A percentile compares a stretch with the other conserved stretches of the same genome.
phyloP scores from a whole-genome alignment of 2,797 vertebrate genomes.

The Nothura maculosa region DNA sequence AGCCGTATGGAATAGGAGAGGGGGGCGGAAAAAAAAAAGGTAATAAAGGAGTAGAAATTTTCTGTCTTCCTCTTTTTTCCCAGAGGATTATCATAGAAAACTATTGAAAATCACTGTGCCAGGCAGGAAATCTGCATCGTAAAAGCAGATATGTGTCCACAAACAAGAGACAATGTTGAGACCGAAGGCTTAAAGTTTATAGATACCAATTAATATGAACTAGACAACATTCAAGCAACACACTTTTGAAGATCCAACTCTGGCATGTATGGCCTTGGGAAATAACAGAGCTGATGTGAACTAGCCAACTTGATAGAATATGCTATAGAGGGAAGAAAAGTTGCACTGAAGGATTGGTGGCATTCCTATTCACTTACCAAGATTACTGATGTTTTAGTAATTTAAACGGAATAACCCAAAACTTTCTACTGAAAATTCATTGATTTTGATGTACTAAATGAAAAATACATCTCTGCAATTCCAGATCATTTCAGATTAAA shows the following conservation, averaged over 20 bases:
- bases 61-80: neutral
- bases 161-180: accelerated
- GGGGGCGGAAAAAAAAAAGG: neutral
- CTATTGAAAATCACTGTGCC: neutral
- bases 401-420: neutral
- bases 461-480: neutral
- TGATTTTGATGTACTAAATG: neutral
- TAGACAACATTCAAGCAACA: neutral
- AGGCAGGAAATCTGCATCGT: neutral
- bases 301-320: neutral
- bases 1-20: neutral
- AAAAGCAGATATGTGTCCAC: neutral
- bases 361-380: neutral
- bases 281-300: neutral
- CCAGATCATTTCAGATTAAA: neutral
- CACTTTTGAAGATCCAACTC: neutral
- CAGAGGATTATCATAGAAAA: neutral
- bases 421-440: neutral
- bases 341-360: neutral
- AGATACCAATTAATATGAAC: neutral
- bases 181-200: neutral
- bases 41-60: neutral
- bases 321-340: neutral
- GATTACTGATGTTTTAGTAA: neutral
- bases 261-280: neutral